Percentiles rank a stretch among this genome's conserved stretches.
phyloP scores from a whole-genome alignment of 1,140 invertebrate genomes.

The Rhopalosiphum maidis region DNA sequence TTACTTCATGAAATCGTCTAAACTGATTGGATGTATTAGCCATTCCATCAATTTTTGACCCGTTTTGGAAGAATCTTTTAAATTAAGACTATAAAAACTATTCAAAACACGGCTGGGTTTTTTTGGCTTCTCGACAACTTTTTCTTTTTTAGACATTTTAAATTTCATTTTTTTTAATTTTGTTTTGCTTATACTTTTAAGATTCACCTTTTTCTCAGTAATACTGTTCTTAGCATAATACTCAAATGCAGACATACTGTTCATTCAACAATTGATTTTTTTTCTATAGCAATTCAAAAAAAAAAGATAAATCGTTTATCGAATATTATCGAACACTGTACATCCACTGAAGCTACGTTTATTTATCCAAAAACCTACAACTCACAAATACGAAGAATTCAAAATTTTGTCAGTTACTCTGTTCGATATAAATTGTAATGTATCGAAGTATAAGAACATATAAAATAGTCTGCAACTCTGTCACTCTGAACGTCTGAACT shows the following conservation, averaged over 20 bases:
- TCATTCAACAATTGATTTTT: background rate
- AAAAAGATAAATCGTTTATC: no score
- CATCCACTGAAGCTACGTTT: no score
- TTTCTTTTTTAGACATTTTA: background rate
- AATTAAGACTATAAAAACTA: constrained; percentile 12
- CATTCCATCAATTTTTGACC: constrained; percentile 69
- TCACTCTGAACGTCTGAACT: no score
- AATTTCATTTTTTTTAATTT: background rate
- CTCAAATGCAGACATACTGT: constrained; percentile 35
- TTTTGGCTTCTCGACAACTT: background rate
- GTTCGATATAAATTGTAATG: no score
- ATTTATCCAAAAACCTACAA: background rate
- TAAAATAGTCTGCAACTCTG: no score
- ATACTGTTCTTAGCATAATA: background rate
- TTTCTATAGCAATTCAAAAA: background rate
- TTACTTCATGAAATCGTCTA: constrained; percentile 71
- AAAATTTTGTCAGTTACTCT: background rate
- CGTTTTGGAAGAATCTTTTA: constrained; percentile 34
- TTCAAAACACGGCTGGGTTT: background rate
- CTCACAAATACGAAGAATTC: background rate
- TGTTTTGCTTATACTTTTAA: constrained; percentile 30
- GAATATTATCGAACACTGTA: no score
- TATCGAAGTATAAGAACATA: no score
- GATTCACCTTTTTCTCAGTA: background rate
- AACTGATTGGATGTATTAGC: constrained; percentile 73